phyloP scores from a whole-genome alignment of 1,140 invertebrate genomes.

The Eumaeus atala region DNA sequence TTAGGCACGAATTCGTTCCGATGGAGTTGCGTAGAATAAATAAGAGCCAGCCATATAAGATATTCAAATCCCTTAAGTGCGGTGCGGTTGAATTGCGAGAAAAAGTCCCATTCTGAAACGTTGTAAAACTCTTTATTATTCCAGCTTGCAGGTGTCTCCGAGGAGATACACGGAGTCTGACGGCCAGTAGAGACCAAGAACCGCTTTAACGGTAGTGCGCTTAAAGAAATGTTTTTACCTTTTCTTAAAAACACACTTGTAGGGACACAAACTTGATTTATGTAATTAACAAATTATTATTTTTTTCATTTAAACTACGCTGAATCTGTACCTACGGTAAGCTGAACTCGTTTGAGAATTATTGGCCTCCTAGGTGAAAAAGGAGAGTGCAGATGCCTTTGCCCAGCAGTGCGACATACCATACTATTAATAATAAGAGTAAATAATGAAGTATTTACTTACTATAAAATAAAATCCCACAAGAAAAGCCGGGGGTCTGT shows the following conservation, averaged over 20 bases:
- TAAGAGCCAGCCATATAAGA: slow-evolving; percentile 67
- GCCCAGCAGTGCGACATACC: too few relatives aligned
- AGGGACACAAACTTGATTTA: background rate
- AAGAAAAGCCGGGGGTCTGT: too few relatives aligned
- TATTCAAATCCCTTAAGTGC: slow-evolving; percentile 73
- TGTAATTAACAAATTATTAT: background rate
- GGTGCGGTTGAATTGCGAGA: slow-evolving; percentile 69
- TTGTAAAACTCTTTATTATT: slow-evolving; percentile 73
- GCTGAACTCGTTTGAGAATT: too few relatives aligned
- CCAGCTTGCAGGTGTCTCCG: slow-evolving; percentile 59
- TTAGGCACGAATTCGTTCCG: slow-evolving; percentile 44
- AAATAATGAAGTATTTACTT: too few relatives aligned
- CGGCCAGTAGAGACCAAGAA: slow-evolving; percentile 2
- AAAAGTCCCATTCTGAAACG: slow-evolving; percentile 69
- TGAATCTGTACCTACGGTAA: too few relatives aligned
- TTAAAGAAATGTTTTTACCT: background rate
- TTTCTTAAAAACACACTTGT: background rate
- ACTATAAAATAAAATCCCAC: too few relatives aligned
- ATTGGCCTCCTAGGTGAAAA: too few relatives aligned
- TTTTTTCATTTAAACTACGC: background rate
- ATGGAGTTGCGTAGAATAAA: slow-evolving; percentile 55
- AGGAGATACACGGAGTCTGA: slow-evolving; percentile 45
- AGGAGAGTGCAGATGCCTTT: too few relatives aligned
- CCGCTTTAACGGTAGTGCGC: slow-evolving; percentile 9
- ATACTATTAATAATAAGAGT: too few relatives aligned